Conservation (phyloP, 2,888 invertebrate genomes). For the Parelbella ahira region DNA sequence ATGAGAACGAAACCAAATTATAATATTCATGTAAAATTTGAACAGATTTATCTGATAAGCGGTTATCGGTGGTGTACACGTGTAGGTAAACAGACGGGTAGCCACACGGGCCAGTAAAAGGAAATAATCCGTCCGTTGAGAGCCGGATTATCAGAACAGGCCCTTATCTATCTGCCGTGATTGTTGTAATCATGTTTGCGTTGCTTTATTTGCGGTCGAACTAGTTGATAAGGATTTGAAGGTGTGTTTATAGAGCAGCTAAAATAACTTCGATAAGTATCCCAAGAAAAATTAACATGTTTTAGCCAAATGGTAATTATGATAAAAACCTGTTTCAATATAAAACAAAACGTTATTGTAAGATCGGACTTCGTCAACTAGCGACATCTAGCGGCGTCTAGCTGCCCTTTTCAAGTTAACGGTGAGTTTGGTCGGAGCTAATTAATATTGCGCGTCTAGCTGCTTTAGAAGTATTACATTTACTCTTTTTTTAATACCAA, state of each 20-base stretch:
- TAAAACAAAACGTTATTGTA: too few species aligned
- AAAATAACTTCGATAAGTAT: too few species aligned
- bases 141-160: conserved; percentile 44
- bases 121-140: conserved; percentile 66
- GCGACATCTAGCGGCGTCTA: too few species aligned
- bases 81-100: conserved; percentile 53
- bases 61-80: conserved; percentile 42
- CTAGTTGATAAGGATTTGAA: conserved; percentile 1
- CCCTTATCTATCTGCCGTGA: conserved; percentile 20
- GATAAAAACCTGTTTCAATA: too few species aligned
- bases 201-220: neutral
- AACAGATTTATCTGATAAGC: conserved; percentile 20
- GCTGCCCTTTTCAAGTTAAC: too few species aligned
- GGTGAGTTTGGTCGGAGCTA: too few species aligned
- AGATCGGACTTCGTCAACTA: too few species aligned
- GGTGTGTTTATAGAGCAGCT: conserved; percentile 3
- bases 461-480: too few species aligned
- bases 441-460: too few species aligned
- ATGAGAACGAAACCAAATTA: conserved; percentile 9
- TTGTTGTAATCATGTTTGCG: conserved; percentile 23
- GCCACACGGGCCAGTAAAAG: conserved; percentile 29
- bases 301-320: too few species aligned
- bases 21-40: conserved; percentile 12
- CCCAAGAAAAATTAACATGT: too few species aligned
- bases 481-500: too few species aligned